A percentile compares a stretch with the other conserved stretches of the same genome.
phyloP scores from a whole-genome alignment of 2,113 vertebrate genomes.

The Gasterosteus aculeatus region DNA sequence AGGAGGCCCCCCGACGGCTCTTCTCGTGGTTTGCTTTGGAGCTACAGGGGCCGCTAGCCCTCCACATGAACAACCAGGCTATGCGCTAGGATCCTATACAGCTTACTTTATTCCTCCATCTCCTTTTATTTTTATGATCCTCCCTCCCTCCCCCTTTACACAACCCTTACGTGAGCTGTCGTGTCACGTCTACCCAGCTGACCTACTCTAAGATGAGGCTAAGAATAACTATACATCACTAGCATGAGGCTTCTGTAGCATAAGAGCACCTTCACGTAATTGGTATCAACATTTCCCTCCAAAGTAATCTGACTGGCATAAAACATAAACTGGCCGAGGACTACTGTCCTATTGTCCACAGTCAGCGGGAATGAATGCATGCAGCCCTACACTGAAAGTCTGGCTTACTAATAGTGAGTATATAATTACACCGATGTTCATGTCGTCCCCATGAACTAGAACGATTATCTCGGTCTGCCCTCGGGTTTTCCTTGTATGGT shows the following conservation, averaged over 20 bases:
- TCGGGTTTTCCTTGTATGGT: neutral
- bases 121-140: conserved; percentile 28
- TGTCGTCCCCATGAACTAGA: neutral
- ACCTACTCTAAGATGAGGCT: conserved; percentile 30
- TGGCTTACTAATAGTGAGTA: conserved; percentile 16
- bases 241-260: neutral
- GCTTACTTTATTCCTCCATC: conserved; percentile 17
- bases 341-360: neutral
- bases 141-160: conserved; percentile 23
- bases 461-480: neutral
- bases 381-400: neutral
- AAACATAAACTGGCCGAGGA: neutral
- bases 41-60: conserved; percentile 21
- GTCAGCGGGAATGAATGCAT: too few species aligned
- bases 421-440: neutral
- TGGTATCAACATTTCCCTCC: conserved; percentile 20
- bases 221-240: conserved; percentile 59
- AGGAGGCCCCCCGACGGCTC: conserved; percentile 16
- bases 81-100: neutral
- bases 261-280: conserved; percentile 13
- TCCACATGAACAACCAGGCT: conserved; percentile 26
- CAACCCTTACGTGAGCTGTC: conserved; percentile 31
- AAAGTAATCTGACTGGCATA: neutral
- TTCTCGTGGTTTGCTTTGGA: conserved; percentile 10
- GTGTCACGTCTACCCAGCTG: conserved; percentile 45